A percentile compares a stretch with the other conserved stretches of the same genome.
Conservation (phyloP, 2,888 invertebrate genomes). For the Plemyria rubiginata region DNA sequence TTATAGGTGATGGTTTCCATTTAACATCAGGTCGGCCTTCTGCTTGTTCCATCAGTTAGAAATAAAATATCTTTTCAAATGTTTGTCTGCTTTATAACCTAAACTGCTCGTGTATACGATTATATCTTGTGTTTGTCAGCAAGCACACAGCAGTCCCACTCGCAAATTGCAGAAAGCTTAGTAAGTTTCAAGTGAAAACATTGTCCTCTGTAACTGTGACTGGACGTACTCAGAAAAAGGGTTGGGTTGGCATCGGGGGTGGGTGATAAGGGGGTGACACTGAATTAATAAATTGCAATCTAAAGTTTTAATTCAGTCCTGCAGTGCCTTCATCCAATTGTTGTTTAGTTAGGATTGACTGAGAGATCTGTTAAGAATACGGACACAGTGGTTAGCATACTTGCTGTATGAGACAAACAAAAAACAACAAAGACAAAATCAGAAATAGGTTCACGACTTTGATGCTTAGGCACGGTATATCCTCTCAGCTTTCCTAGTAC, state of each 20-base stretch:
- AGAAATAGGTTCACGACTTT: too few species aligned
- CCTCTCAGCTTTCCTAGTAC: too few species aligned
- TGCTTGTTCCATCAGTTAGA: too few species aligned
- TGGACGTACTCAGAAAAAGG: conserved; percentile 16
- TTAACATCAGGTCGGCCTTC: too few species aligned
- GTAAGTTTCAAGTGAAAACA: conserved; percentile 38
- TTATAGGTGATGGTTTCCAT: too few species aligned
- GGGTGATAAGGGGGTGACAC: neutral
- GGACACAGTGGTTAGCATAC: too few species aligned
- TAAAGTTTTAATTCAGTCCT: conserved; percentile 9
- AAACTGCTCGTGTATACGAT: neutral
- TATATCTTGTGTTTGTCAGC: neutral
- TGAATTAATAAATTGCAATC: conserved; percentile 16
- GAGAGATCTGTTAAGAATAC: too few species aligned
- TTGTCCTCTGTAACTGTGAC: conserved; percentile 30
- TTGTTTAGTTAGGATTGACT: conserved; percentile 6
- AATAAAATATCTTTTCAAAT: too few species aligned
- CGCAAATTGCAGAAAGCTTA: conserved; percentile 33
- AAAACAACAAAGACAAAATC: too few species aligned
- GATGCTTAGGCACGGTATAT: too few species aligned
- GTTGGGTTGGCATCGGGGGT: neutral
- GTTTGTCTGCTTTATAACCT: neutral
- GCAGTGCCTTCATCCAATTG: conserved; percentile 7
- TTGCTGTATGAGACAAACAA: too few species aligned
- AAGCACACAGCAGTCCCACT: conserved; percentile 5